phyloP scores from a whole-genome alignment of 2,113 vertebrate genomes.

The Corvus moneduloides region DNA sequence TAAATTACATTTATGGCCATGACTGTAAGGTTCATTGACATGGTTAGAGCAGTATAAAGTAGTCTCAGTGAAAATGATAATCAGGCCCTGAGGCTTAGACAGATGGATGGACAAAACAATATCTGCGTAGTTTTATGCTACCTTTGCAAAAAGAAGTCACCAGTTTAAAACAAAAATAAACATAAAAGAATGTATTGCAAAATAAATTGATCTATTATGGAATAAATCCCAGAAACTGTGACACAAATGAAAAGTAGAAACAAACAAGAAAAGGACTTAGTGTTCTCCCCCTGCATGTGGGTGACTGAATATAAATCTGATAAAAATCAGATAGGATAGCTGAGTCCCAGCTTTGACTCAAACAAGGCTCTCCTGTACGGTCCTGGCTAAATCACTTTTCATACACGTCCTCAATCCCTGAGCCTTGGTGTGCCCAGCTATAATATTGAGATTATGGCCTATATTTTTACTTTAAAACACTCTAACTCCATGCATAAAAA shows the following conservation, averaged over 20 bases:
- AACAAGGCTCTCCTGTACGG: neutral
- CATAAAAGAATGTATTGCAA: neutral
- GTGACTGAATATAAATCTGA: conserved; percentile 19
- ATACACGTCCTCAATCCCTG: neutral
- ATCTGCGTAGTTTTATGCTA: conserved; percentile 23
- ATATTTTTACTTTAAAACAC: conserved; percentile 35
- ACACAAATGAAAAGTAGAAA: neutral
- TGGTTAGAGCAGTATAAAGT: conserved; percentile 51
- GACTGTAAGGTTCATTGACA: conserved; percentile 57
- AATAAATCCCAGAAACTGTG: conserved; percentile 6
- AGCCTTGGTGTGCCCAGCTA: neutral
- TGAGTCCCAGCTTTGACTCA: neutral
- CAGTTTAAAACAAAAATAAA: conserved; percentile 30
- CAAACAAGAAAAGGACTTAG: neutral
- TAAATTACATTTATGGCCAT: conserved; percentile 55
- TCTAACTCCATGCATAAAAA: conserved; percentile 11
- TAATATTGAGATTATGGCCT: neutral
- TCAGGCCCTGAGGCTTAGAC: conserved; percentile 54
- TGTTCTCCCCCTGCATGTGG: neutral
- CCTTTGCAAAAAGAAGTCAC: conserved; percentile 33
- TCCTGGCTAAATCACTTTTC: neutral
- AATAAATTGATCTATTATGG: conserved; percentile 13
- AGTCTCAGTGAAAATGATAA: conserved; percentile 51
- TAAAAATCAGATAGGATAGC: neutral
- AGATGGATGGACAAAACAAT: conserved; percentile 53